Percentiles rank a stretch among this genome's conserved stretches.
phyloP scores from a whole-genome alignment of 1,140 invertebrate species.

The Trypoxylus dichotomus region DNA sequence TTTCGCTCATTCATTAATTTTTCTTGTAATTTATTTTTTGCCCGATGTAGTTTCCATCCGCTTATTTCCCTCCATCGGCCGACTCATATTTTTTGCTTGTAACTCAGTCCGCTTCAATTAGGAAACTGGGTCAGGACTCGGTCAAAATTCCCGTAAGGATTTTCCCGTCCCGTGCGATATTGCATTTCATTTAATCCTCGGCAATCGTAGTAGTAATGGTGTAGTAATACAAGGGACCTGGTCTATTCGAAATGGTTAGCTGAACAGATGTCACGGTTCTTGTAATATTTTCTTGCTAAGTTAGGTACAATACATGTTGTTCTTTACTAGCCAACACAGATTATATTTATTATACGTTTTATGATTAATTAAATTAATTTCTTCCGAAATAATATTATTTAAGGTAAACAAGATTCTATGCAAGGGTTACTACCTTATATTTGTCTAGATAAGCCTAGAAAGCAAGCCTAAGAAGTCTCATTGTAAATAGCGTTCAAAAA shows the following conservation, averaged over 20 bases:
- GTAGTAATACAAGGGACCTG: background rate
- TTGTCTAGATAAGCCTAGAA: too few relatives aligned
- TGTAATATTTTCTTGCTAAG: background rate
- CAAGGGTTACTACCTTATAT: too few relatives aligned
- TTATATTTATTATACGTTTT: too few relatives aligned
- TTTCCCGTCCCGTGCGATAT: background rate
- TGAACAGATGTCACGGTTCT: background rate
- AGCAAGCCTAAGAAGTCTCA: too few relatives aligned
- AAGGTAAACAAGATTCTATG: too few relatives aligned
- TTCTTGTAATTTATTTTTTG: constrained; percentile 20
- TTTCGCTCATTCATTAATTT: constrained; percentile 4
- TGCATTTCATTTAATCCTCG: background rate
- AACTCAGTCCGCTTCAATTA: constrained; percentile 1
- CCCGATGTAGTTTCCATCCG: background rate
- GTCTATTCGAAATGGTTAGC: background rate
- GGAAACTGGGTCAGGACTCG: background rate
- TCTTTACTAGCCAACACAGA: too few relatives aligned
- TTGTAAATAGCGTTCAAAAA: too few relatives aligned
- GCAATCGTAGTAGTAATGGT: background rate
- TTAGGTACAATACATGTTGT: too few relatives aligned
- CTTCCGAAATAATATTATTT: too few relatives aligned
- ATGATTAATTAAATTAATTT: too few relatives aligned
- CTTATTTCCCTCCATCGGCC: background rate
- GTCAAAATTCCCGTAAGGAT: background rate
- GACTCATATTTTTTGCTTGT: constrained; percentile 10